These are phyloP conservation scores for Drepanosiphum platanoidis DNA, from an alignment of 2,888 invertebrate genomes.

Conservation along the genomic window DNA sequence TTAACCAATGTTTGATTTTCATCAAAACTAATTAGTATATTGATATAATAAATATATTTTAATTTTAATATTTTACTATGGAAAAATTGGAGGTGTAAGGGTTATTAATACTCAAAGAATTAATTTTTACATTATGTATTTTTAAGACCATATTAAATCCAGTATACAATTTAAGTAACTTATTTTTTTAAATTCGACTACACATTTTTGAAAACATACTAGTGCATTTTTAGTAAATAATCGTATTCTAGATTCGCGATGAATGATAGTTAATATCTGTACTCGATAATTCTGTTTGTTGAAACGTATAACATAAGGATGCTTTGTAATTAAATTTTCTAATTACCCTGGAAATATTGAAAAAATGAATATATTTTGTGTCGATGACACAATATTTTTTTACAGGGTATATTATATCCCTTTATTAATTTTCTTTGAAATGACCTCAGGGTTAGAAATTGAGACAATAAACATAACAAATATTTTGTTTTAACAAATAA, in stretches of 20 bases:
- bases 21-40: neutral
- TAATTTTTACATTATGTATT: neutral
- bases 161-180: neutral
- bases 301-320: neutral
- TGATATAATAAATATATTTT: neutral
- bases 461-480: constrained; percentile 14
- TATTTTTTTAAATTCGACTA: neutral
- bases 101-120: neutral
- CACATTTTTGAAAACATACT: neutral
- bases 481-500: neutral
- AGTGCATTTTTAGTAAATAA: neutral
- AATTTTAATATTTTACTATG: neutral
- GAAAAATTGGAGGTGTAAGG: neutral
- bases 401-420: constrained; percentile 34
- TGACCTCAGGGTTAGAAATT: constrained; percentile 38
- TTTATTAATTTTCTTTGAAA: constrained; percentile 9
- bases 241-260: neutral
- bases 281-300: neutral
- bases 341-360: neutral
- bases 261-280: neutral
- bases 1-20: neutral
- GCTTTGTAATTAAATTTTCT: neutral
- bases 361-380: neutral
- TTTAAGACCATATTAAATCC: neutral
- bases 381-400: neutral